phyloP scores from a whole-genome alignment of 2,113 vertebrate species.

The Alces alces region DNA sequence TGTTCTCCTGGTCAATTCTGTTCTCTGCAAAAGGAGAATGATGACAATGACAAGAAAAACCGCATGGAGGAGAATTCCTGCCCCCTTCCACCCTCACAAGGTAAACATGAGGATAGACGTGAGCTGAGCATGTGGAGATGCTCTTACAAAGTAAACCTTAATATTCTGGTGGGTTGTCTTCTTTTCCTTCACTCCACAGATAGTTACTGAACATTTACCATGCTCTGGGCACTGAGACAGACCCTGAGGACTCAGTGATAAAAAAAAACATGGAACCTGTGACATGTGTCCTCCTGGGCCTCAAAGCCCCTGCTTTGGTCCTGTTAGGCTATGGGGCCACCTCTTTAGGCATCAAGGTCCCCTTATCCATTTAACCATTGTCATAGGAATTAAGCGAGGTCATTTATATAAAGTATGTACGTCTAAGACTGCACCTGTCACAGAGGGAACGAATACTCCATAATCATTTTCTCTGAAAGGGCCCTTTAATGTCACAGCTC shows the following conservation, averaged over 20 bases:
- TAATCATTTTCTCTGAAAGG: neutral
- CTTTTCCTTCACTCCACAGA: neutral
- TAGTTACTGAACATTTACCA: neutral
- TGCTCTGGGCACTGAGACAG: neutral
- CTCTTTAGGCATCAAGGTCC: neutral
- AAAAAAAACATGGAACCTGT: neutral
- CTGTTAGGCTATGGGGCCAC: neutral
- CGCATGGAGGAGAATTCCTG: too few relatives aligned
- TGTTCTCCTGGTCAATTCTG: too few relatives aligned
- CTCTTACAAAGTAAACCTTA: neutral
- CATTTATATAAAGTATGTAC: neutral
- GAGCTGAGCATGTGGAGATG: fast-evolving
- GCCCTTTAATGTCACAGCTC: neutral
- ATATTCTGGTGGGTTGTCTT: neutral
- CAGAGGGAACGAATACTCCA: neutral
- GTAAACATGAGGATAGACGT: fast-evolving
- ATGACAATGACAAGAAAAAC: neutral
- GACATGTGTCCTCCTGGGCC: neutral
- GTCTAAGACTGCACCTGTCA: neutral
- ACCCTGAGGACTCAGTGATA: neutral
- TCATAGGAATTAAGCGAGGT: neutral
- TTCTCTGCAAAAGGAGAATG: neutral
- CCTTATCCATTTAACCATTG: neutral
- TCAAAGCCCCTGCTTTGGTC: neutral
- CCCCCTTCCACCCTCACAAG: neutral